Conservation (phyloP, 2,113 vertebrate genomes). For the Sclerurus mexicanus region DNA sequence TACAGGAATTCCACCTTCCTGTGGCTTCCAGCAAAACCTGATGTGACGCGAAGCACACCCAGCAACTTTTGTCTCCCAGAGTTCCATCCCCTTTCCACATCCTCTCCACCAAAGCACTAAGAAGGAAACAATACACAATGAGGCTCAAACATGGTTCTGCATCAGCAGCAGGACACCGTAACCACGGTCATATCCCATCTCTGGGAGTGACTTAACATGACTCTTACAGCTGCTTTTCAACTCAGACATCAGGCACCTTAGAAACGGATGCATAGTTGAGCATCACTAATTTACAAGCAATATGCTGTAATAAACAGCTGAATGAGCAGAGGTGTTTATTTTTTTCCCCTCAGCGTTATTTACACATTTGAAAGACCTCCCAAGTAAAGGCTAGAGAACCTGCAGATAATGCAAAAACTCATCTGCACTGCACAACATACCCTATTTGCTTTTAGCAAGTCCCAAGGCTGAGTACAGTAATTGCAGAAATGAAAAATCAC, state of each 20-base stretch:
- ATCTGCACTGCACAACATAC: neutral
- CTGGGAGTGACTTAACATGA: neutral
- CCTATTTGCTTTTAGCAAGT: neutral
- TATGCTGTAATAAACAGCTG: slow-evolving; percentile 8
- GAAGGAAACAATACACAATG: neutral
- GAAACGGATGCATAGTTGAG: neutral
- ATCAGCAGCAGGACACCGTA: neutral
- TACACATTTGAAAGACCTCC: slow-evolving; percentile 2
- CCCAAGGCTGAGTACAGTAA: neutral
- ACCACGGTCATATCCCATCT: neutral
- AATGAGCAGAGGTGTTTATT: neutral
- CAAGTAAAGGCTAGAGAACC: neutral
- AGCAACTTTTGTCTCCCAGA: neutral
- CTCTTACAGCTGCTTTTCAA: neutral
- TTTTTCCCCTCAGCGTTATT: neutral
- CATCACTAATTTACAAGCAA: neutral
- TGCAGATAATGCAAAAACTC: neutral
- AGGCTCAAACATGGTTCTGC: neutral
- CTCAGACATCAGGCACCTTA: neutral
- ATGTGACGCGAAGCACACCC: neutral
- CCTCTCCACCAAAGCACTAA: neutral
- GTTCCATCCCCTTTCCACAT: neutral
- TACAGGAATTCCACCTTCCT: neutral
- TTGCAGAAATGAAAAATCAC: slow-evolving; percentile 49
- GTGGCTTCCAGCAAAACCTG: neutral